Evolutionary conservation across 1,140 invertebrate genomes (phyloP).

Genomic region (Limonius californicus): DNA sequence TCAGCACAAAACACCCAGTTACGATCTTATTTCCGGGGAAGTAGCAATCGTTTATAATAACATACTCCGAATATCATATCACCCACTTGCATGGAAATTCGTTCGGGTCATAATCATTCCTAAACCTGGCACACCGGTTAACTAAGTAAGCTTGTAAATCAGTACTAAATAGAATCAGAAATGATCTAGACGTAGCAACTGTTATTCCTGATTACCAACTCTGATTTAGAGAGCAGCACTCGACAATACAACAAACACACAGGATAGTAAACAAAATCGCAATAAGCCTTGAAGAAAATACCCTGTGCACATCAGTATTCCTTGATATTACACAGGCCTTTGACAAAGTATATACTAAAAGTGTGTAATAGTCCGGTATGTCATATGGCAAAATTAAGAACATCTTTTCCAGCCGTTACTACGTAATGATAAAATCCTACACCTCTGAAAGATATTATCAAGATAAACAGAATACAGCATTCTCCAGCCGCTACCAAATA

Average conservation of each 20-base stretch:
- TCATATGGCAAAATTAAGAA: not conserved
- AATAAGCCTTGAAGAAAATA: not conserved
- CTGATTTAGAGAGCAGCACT: not conserved
- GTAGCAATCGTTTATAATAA: too few species aligned
- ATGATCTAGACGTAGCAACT: too few species aligned
- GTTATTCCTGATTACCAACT: not conserved
- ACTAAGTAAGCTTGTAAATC: too few species aligned
- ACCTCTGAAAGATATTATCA: not conserved
- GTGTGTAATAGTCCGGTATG: too few species aligned
- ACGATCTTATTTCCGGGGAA: too few species aligned
- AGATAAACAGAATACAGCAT: not conserved
- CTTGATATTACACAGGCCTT: not conserved
- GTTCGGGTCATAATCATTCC: too few species aligned
- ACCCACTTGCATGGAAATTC: too few species aligned
- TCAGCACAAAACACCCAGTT: too few species aligned
- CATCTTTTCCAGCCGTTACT: not conserved
- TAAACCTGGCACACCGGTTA: too few species aligned
- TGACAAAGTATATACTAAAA: too few species aligned
- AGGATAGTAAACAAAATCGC: conserved; percentile 2
- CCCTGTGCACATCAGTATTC: not conserved
- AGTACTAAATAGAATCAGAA: too few species aligned
- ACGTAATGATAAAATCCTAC: not conserved
- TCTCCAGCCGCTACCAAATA: conserved; percentile 1
- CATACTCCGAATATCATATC: too few species aligned
- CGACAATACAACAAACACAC: not conserved